Evolutionary conservation across 1,140 invertebrate genomes (phyloP).

Genomic region (Littorina saxatilis): DNA sequence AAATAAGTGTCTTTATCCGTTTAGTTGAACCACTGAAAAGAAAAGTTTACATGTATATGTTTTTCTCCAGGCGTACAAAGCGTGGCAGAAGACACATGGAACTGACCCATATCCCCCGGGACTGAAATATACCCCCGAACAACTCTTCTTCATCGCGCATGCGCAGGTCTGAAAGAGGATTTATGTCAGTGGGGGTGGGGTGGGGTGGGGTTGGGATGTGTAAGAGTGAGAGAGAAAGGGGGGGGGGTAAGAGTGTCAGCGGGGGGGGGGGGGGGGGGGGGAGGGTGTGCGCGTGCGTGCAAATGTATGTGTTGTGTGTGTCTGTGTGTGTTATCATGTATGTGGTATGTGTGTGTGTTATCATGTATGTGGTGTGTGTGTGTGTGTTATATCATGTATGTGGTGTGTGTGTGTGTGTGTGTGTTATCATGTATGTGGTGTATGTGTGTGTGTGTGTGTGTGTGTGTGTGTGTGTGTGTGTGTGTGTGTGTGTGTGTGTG

Average conservation of each 20-base stretch:
- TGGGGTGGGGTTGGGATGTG: no score
- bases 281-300: neutral
- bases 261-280: no score
- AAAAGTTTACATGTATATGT: no score
- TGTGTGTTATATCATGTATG: no score
- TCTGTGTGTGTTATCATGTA: neutral
- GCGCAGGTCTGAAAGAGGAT: conserved; percentile 10
- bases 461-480: neutral
- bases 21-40: no score
- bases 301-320: neutral
- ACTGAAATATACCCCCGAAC: conserved; percentile 2
- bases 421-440: neutral
- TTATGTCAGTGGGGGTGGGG: neutral
- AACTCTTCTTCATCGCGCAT: conserved; percentile 36
- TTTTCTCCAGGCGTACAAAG: conserved; percentile 23
- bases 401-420: no score
- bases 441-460: neutral
- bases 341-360: no score
- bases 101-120: neutral
- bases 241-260: no score
- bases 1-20: no score
- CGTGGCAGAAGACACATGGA: conserved; percentile 26
- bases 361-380: no score
- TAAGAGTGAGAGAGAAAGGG: no score
- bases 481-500: conserved; percentile 1